Percentiles rank a stretch among this genome's conserved stretches.
phyloP scores from a whole-genome alignment of 2,888 invertebrate genomes.

The Diarsia rubi region DNA sequence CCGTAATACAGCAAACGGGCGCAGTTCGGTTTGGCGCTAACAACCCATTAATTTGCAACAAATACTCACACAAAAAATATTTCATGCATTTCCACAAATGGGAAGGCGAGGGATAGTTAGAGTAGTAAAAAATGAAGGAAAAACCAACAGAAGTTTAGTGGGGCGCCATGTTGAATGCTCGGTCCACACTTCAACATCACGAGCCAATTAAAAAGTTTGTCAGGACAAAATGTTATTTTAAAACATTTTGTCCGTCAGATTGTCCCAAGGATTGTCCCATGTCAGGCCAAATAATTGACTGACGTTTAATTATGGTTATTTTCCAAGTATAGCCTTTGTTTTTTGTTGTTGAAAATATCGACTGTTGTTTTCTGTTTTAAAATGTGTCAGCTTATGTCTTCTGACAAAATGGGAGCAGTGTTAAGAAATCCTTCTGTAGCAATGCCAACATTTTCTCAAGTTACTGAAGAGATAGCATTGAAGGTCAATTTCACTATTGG shows the following conservation, averaged over 20 bases:
- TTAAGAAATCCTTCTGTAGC: not conserved
- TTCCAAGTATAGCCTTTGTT: not conserved
- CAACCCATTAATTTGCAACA: not conserved
- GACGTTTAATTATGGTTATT: conserved; percentile 12
- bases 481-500: not conserved
- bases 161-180: not conserved
- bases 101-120: not conserved
- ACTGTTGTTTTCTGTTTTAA: not conserved
- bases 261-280: not conserved
- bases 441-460: not conserved
- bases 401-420: no score
- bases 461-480: not conserved
- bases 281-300: not conserved
- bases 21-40: not conserved
- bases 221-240: conserved; percentile 27
- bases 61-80: not conserved
- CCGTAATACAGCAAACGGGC: not conserved
- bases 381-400: not conserved
- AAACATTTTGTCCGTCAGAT: not conserved
- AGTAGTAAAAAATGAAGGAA: not conserved
- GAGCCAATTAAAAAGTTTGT: conserved; percentile 45
- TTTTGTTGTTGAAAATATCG: not conserved
- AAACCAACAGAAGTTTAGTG: not conserved
- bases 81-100: not conserved
- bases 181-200: conserved; percentile 14